A percentile compares a stretch with the other conserved stretches of the same genome.
phyloP scores from a whole-genome alignment of 2,888 invertebrate genomes.

The Taphrorychus bicolor region DNA sequence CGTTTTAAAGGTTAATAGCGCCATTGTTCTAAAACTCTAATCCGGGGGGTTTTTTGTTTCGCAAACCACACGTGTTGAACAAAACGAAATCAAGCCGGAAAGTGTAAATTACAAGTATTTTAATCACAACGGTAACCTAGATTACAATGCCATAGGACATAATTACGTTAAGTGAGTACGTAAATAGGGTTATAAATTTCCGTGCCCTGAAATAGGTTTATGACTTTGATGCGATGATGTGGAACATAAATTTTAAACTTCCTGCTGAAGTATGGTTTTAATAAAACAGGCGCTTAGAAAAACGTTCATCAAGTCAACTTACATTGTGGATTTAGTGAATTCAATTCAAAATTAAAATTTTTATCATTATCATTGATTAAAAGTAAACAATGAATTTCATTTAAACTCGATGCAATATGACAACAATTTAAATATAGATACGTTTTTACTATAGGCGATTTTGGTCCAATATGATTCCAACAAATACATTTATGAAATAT shows the following conservation, averaged over 20 bases:
- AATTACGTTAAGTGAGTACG: slow-evolving; percentile 14
- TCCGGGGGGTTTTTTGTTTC: not conserved
- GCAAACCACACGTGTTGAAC: not conserved
- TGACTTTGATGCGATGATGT: not conserved
- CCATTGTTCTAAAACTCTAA: not conserved
- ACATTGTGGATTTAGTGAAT: not conserved
- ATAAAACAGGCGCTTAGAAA: not conserved
- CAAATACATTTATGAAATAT: not conserved
- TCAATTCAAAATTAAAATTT: not conserved
- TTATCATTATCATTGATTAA: not conserved
- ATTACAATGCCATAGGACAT: slow-evolving; percentile 15
- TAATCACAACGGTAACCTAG: slow-evolving; percentile 13
- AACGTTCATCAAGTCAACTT: not conserved
- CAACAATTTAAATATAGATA: not conserved
- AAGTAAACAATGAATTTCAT: not conserved
- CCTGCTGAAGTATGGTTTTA: not conserved
- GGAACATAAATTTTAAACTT: slow-evolving; percentile 2
- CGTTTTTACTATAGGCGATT: not conserved
- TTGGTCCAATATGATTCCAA: not conserved
- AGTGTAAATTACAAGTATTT: slow-evolving; percentile 16
- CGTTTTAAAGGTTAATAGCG: not conserved
- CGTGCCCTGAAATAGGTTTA: slow-evolving; percentile 10
- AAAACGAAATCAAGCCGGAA: slow-evolving; percentile 10
- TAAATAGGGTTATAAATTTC: slow-evolving; percentile 16
- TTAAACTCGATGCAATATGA: not conserved